These are phyloP conservation scores for Atta cephalotes DNA, from an alignment of 1,140 invertebrate species.

Conservation along the genomic window DNA sequence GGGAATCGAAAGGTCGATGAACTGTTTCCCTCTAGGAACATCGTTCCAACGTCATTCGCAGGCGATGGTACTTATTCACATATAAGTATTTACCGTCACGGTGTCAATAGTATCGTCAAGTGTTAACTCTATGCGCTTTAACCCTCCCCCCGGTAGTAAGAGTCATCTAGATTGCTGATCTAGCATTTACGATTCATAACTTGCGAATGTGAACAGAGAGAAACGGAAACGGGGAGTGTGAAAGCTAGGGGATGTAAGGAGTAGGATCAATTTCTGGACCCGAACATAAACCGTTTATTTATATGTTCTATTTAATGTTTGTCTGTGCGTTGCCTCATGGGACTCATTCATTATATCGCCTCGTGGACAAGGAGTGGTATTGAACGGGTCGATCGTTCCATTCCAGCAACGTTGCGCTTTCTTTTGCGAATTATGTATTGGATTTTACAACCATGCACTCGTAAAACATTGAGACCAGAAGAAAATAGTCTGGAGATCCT, in stretches of 20 bases:
- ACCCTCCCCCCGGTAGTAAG: constrained; percentile 68
- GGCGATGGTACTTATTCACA: constrained; percentile 41
- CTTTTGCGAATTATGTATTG: constrained; percentile 32
- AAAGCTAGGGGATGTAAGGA: constrained; percentile 62
- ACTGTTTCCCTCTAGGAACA: constrained; percentile 20
- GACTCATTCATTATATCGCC: constrained; percentile 79
- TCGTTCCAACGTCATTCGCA: constrained; percentile 16
- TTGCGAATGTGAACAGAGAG: constrained; percentile 74
- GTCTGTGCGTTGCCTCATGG: constrained; percentile 68
- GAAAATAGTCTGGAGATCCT: background rate
- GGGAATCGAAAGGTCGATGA: constrained; percentile 27
- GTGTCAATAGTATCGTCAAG: constrained; percentile 76
- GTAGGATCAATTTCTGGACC: constrained; percentile 77
- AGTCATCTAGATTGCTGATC: constrained; percentile 81
- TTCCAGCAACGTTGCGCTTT: constrained; percentile 32
- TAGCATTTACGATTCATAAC: constrained; percentile 85
- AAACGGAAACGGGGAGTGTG: constrained; percentile 66
- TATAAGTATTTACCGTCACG: constrained; percentile 48
- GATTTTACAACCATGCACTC: constrained; percentile 48
- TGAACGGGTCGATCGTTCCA: background rate
- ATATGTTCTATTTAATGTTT: constrained; percentile 83
- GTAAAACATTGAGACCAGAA: constrained; percentile 32
- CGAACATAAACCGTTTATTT: constrained; percentile 85
- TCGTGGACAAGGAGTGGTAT: background rate
- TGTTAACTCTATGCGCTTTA: constrained; percentile 79